phyloP scores from a whole-genome alignment of 2,797 vertebrate species.

The Anguilla pacifica region DNA sequence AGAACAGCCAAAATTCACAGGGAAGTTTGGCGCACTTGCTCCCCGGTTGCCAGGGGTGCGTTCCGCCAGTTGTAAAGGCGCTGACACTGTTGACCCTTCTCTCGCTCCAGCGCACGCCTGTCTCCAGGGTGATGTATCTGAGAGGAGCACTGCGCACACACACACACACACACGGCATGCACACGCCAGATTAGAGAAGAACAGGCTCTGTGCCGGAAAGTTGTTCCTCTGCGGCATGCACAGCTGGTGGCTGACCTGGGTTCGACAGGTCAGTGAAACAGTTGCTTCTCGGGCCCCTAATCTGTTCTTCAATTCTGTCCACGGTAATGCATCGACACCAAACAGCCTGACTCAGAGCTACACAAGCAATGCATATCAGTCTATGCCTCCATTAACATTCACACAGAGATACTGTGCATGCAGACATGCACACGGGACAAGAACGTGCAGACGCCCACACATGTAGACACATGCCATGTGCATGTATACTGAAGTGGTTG shows the following conservation, averaged over 20 bases:
- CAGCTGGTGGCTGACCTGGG: slow-evolving; percentile 30
- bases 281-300: slow-evolving; percentile 48
- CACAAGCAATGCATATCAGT: not conserved
- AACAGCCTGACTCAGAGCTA: slow-evolving; percentile 29
- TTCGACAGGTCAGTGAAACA: slow-evolving; percentile 53
- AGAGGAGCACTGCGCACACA: not conserved
- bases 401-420: slow-evolving; percentile 14
- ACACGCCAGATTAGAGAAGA: not conserved
- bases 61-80: not conserved
- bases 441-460: not conserved
- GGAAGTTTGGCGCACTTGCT: not conserved
- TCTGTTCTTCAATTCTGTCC: slow-evolving; percentile 52
- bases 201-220: not conserved
- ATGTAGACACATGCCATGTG: slow-evolving; percentile 36
- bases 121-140: not conserved
- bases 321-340: slow-evolving; percentile 51
- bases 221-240: slow-evolving; percentile 7
- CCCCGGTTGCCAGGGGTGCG: not conserved
- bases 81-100: not conserved
- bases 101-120: not conserved
- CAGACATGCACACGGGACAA: slow-evolving; percentile 38
- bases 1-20: not conserved
- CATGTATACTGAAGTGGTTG: not conserved
- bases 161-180: not conserved
- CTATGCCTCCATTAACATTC: not conserved